Evolutionary conservation across 2,888 invertebrate species (phyloP).

Genomic region (Mimachlamys varia): DNA sequence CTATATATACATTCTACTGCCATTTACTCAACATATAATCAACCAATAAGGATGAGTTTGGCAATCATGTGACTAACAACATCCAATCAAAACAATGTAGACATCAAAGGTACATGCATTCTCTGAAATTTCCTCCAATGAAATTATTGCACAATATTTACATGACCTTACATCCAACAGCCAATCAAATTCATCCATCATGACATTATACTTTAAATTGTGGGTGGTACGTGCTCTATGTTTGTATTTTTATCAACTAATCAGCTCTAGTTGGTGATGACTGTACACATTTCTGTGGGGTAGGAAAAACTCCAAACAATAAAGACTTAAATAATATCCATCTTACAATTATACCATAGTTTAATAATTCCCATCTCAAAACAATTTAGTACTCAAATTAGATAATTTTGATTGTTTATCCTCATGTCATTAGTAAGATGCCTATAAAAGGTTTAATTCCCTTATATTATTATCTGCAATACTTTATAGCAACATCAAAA

Average conservation of each 20-base stretch:
- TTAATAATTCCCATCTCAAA: too few relatives aligned
- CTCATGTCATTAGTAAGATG: too few relatives aligned
- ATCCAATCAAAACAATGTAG: background rate
- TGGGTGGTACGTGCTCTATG: background rate
- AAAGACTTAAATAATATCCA: too few relatives aligned
- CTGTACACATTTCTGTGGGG: too few relatives aligned
- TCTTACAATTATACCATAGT: too few relatives aligned
- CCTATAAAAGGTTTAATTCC: too few relatives aligned
- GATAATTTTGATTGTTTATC: too few relatives aligned
- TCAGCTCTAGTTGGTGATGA: background rate
- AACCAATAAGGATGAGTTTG: background rate
- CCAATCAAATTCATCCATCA: background rate
- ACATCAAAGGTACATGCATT: slow-evolving; percentile 7
- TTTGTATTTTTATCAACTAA: background rate
- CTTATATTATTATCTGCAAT: too few relatives aligned
- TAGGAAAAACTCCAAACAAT: too few relatives aligned
- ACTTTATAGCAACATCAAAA: too few relatives aligned
- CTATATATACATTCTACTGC: background rate
- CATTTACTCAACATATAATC: background rate
- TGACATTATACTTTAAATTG: background rate
- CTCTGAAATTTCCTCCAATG: background rate
- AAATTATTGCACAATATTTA: background rate
- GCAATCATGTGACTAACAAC: slow-evolving; percentile 11
- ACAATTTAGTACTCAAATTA: too few relatives aligned
- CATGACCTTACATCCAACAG: slow-evolving; percentile 5